phyloP scores from a whole-genome alignment of 1,140 invertebrate genomes.

The Chironomus striatipennis region DNA sequence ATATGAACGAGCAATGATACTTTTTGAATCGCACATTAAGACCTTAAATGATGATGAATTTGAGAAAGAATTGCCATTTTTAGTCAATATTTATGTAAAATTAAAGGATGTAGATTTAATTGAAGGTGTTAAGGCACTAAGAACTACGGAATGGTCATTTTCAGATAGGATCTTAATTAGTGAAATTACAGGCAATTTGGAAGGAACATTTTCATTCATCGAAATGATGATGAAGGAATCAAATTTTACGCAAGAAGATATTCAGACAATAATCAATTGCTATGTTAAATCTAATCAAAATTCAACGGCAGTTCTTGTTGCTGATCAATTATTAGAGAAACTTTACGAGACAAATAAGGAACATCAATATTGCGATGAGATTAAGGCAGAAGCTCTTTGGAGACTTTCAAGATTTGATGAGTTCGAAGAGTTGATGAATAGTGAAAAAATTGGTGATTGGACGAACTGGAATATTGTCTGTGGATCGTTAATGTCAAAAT shows the following conservation, averaged over 20 bases:
- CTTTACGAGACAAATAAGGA: conserved; percentile 40
- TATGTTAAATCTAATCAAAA: conserved; percentile 68
- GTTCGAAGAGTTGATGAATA: conserved; percentile 52
- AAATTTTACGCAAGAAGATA: conserved; percentile 43
- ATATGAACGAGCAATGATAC: conserved; percentile 61
- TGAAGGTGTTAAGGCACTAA: conserved; percentile 57
- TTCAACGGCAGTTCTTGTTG: conserved; percentile 60
- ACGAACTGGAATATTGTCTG: conserved; percentile 53
- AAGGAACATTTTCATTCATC: conserved; percentile 68
- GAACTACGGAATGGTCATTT: conserved; percentile 55
- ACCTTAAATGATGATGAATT: conserved; percentile 45
- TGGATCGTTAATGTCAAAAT: conserved; percentile 49
- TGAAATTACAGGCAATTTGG: conserved; percentile 59
- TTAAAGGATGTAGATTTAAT: conserved; percentile 69
- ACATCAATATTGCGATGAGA: conserved; percentile 46
- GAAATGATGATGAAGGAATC: conserved; percentile 55
- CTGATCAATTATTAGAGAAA: conserved; percentile 47
- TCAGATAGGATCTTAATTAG: conserved; percentile 63
- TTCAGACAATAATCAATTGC: conserved; percentile 61
- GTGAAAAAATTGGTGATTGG: conserved; percentile 41
- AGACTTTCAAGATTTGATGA: conserved; percentile 72
- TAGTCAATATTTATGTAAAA: conserved; percentile 64
- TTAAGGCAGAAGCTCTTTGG: conserved; percentile 80
- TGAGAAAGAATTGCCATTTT: conserved; percentile 50
- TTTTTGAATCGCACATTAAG: conserved; percentile 61